These are phyloP conservation scores for Cinclus mexicanus DNA, from an alignment of 2,113 vertebrate genomes.

Conservation along the genomic window DNA sequence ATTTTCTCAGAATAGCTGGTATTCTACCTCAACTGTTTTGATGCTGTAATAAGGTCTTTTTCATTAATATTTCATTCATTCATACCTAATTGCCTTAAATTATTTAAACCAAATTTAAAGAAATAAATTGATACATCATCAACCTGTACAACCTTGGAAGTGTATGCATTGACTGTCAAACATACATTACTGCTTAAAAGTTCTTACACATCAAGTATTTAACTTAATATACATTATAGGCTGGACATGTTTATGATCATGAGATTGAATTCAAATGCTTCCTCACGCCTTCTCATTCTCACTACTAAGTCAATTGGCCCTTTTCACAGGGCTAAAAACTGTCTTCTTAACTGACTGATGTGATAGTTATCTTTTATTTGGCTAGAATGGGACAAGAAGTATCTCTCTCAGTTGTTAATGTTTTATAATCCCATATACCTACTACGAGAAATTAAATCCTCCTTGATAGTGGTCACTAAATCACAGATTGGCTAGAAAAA, in stretches of 20 bases:
- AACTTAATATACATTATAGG: not conserved
- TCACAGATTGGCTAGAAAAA: not conserved
- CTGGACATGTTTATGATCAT: not conserved
- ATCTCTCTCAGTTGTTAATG: not conserved
- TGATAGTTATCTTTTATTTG: not conserved
- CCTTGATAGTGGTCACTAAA: not conserved
- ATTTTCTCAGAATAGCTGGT: not conserved
- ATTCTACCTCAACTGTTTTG: not conserved
- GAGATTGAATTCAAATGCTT: not conserved
- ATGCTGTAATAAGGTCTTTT: not conserved
- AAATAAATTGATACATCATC: not conserved
- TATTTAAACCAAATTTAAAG: not conserved
- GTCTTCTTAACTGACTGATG: not conserved
- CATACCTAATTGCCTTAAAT: not conserved
- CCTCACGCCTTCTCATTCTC: not conserved
- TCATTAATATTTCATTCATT: not conserved
- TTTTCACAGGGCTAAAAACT: not conserved
- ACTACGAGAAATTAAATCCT: not conserved
- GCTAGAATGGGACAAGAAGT: not conserved
- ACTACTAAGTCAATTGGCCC: not conserved
- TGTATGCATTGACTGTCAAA: not conserved
- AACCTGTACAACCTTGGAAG: not conserved
- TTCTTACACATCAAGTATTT: not conserved
- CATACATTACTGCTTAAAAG: not conserved
- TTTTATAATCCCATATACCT: not conserved